phyloP scores from a whole-genome alignment of 2,888 invertebrate species.

The Epistrophe eligans region DNA sequence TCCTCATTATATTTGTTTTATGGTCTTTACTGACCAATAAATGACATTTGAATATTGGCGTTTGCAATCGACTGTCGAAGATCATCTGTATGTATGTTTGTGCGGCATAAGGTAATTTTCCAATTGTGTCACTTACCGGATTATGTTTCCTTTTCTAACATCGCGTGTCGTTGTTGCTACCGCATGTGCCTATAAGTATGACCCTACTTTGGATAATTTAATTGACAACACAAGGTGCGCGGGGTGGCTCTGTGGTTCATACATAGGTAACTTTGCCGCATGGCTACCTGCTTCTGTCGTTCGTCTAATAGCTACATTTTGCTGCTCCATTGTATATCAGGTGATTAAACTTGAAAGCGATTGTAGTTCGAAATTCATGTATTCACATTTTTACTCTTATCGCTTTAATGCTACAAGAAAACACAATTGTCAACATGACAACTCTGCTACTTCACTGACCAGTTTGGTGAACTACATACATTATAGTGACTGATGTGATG shows the following conservation, averaged over 20 bases:
- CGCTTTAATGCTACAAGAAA: constrained; percentile 10
- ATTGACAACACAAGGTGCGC: constrained; percentile 51
- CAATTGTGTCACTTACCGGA: constrained; percentile 66
- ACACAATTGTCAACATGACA: constrained; percentile 36
- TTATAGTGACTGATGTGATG: constrained; percentile 16
- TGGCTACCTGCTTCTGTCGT: constrained; percentile 20
- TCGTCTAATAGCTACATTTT: constrained; percentile 24
- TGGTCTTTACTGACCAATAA: constrained; percentile 42
- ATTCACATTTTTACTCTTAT: constrained; percentile 6
- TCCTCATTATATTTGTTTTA: constrained; percentile 26
- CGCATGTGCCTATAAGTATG: constrained; percentile 23
- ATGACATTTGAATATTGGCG: constrained; percentile 72
- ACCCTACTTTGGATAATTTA: constrained; percentile 75
- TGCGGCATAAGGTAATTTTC: constrained; percentile 46
- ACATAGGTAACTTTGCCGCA: constrained; percentile 19
- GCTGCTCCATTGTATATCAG: background rate
- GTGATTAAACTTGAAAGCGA: constrained; percentile 51
- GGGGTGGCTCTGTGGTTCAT: background rate
- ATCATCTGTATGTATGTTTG: no score
- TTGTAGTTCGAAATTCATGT: constrained; percentile 37
- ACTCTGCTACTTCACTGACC: constrained; percentile 10
- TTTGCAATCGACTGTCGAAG: constrained; percentile 34
- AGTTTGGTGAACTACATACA: constrained; percentile 25
- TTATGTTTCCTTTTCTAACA: constrained; percentile 42
- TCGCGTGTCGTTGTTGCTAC: constrained; percentile 20